Base-by-base conservation (phyloP, 2,888 invertebrate genomes). In the Zygaena filipendulae region DNA sequence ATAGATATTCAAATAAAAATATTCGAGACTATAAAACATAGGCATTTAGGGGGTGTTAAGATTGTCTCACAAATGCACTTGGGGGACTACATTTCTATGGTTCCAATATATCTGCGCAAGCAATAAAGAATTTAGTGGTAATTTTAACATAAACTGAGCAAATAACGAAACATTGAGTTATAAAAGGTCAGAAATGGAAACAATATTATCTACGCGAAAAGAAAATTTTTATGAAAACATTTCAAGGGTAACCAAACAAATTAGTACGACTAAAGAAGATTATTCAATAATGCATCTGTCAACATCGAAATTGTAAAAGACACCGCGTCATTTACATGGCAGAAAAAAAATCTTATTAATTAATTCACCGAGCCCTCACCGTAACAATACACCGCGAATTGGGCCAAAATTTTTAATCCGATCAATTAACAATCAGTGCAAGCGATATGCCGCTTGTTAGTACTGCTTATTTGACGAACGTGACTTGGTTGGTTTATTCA, bases 351-450 rank as follows among this genome's bases (percentile, higher is more conserved):
- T 58, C 58, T 49, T 42, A 40, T 45, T 67, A 72, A 72, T 77
- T 67, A 68, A 62, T 59, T 53, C 59, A 44, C 52, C 49, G 29
- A 37, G 35, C 52, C 64, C 66, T 58, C 58, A 42, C 39, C 56
- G 66, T 59, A 59, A 72, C 72, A 74, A 74, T 74, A 60, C 61
- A 53, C 58, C 48, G 54, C 32, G 66, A 63, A 68, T 75, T 69
- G 63, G 67, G 55, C 49, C 63, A 62, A 74, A 70, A 59, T 74
- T 79, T 77, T 74, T 77, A 81, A 81, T 79, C 70, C 63, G 77
- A 80, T 80, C 80, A 80, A 80, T 80, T 80, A 80, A 68, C 80
- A 81, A 81, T 81, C 81, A 81, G 72, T 67, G 75, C 71, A 70
- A 77, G 60, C 72, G 74, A 77, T 74, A 77, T 67, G 69, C 67